A percentile compares a stretch with the other conserved stretches of the same genome.
These are phyloP conservation scores for Bostrychus sinensis DNA, from an alignment of 2,113 vertebrate species.

Conservation along the genomic window DNA sequence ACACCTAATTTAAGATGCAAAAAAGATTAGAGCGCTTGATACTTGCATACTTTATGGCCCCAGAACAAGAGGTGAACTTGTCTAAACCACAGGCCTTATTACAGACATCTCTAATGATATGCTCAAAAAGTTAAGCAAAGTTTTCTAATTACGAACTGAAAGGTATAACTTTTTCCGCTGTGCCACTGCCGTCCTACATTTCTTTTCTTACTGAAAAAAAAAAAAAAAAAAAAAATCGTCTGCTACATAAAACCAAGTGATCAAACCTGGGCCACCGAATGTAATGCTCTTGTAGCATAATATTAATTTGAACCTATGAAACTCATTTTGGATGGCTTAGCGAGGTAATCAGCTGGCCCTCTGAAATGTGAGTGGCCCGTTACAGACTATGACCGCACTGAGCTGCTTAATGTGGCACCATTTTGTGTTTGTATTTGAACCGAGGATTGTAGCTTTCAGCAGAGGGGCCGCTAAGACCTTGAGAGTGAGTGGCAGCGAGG, in stretches of 20 bases:
- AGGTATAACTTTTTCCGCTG: constrained; percentile 9
- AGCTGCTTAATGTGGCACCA: constrained; percentile 54
- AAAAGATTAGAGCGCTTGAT: neutral
- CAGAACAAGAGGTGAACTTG: constrained; percentile 5
- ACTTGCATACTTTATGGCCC: neutral
- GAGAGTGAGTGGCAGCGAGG: constrained; percentile 67
- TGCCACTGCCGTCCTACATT: constrained; percentile 3
- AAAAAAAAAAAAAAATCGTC: neutral
- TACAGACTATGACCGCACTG: constrained; percentile 40
- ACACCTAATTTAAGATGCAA: neutral
- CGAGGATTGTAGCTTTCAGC: constrained; percentile 51
- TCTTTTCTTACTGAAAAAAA: neutral
- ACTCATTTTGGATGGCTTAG: constrained; percentile 52
- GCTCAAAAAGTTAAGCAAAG: constrained; percentile 3
- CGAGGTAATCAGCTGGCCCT: constrained; percentile 43
- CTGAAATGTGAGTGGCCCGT: constrained; percentile 42
- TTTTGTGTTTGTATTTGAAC: constrained; percentile 60
- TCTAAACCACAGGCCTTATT: constrained; percentile 12
- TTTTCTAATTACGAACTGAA: constrained; percentile 11
- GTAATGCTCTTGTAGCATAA: constrained; percentile 22
- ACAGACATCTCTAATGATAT: constrained; percentile 7
- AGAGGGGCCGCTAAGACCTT: constrained; percentile 67
- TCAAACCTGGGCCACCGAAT: neutral
- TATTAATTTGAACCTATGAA: constrained; percentile 55
- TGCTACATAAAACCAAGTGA: neutral